phyloP scores from a whole-genome alignment of 2,113 vertebrate species.

The Notiomystis cincta region DNA sequence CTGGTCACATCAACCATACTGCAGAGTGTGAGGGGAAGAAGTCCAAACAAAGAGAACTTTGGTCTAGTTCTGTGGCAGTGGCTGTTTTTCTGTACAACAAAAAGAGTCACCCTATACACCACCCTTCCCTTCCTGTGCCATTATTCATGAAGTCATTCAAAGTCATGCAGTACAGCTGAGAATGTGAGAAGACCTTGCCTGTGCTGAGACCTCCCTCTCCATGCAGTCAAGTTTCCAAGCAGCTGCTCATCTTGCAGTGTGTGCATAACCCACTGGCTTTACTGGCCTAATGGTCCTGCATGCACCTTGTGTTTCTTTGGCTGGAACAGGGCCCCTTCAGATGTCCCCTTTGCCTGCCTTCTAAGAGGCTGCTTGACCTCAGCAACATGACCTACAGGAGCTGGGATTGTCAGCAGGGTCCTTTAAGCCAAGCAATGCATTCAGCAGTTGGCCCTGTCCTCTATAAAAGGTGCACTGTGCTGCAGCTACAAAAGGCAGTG shows the following conservation, averaged over 20 bases:
- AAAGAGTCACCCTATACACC: neutral
- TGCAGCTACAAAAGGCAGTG: neutral
- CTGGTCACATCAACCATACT: neutral
- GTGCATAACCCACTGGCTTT: neutral
- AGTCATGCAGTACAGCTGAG: neutral
- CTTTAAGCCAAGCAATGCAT: neutral
- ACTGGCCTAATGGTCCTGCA: rapidly evolving
- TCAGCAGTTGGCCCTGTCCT: neutral
- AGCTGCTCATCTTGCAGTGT: neutral
- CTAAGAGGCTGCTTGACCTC: neutral
- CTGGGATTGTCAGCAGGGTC: neutral
- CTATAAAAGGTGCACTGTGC: neutral
- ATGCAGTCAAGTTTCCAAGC: neutral
- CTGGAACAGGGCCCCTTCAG: neutral
- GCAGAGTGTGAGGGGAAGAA: rapidly evolving
- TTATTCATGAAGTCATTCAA: neutral
- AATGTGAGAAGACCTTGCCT: neutral
- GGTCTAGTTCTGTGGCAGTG: neutral
- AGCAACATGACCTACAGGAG: neutral
- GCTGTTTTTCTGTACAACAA: neutral
- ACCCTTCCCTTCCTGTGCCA: neutral
- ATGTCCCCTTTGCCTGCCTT: neutral
- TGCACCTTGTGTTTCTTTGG: neutral
- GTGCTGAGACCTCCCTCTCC: neutral
- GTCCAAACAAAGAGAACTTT: neutral